Evolutionary conservation across 1,140 invertebrate species (phyloP).

Genomic region (Triops cancriformis): DNA sequence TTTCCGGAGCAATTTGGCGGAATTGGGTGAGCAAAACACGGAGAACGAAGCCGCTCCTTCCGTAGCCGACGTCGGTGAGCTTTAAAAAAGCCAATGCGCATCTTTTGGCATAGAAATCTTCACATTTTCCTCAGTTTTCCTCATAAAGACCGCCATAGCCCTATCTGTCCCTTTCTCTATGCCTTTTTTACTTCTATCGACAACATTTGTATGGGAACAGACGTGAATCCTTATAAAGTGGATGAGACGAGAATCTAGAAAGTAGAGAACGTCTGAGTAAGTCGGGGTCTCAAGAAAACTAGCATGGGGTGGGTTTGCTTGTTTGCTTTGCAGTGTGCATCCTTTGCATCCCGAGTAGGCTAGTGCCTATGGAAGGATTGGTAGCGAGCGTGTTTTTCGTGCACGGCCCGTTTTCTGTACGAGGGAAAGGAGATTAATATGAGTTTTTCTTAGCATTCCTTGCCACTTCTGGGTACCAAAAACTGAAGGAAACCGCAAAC

Average conservation of each 20-base stretch:
- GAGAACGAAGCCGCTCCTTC: neutral
- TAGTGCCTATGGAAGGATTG: neutral
- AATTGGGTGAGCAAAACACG: conserved; percentile 44
- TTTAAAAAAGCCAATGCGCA: neutral
- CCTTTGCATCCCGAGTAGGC: neutral
- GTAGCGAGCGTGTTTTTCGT: neutral
- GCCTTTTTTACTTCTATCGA: neutral
- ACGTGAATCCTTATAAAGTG: neutral
- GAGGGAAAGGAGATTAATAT: neutral
- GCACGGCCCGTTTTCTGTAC: neutral
- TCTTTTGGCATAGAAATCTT: neutral
- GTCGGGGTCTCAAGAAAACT: too few relatives aligned
- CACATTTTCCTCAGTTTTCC: neutral
- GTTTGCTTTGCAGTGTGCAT: too few relatives aligned
- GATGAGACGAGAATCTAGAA: neutral
- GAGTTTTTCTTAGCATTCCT: conserved; percentile 45
- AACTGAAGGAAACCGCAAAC: conserved; percentile 41
- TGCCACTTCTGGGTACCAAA: conserved; percentile 47
- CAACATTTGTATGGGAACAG: neutral
- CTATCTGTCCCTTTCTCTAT: neutral
- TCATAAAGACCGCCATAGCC: neutral
- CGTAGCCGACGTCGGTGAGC: conserved; percentile 16
- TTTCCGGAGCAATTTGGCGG: conserved; percentile 45
- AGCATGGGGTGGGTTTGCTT: too few relatives aligned
- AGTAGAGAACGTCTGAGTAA: neutral